Conservation (phyloP, 2,888 invertebrate species). For the Sinohyriopsis cumingii region DNA sequence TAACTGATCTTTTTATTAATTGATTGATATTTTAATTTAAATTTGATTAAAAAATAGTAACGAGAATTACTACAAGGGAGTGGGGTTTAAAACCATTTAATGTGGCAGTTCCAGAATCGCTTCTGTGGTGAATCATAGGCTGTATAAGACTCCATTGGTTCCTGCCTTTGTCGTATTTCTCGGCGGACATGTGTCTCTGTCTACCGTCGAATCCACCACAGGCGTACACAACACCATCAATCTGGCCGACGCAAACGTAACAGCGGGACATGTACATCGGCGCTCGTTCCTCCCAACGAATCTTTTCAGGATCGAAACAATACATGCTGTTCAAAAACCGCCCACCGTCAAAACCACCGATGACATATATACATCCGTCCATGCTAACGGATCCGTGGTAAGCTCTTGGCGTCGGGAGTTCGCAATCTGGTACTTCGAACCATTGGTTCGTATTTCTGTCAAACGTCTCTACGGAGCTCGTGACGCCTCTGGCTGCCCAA, state of each 20-base stretch:
- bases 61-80: too few relatives aligned
- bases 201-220: constrained; percentile 75
- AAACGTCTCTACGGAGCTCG: constrained; percentile 72
- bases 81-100: constrained; percentile 74
- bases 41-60: too few relatives aligned
- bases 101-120: constrained; percentile 84
- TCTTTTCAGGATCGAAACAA: constrained; percentile 66
- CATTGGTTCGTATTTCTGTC: constrained; percentile 79
- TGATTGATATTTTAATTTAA: too few relatives aligned
- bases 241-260: constrained; percentile 78
- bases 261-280: constrained; percentile 74
- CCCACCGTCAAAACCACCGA: constrained; percentile 74
- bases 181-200: constrained; percentile 88
- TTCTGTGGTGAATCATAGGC: constrained; percentile 84
- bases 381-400: constrained; percentile 81
- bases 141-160: constrained; percentile 88
- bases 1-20: too few relatives aligned
- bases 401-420: constrained; percentile 82
- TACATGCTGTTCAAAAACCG: constrained; percentile 72
- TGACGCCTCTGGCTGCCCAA: constrained; percentile 82
- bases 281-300: constrained; percentile 71
- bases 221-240: constrained; percentile 69
- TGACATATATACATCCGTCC: constrained; percentile 69
- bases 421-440: constrained; percentile 77
- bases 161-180: constrained; percentile 85